phyloP scores from a whole-genome alignment of 35 echinoderm and acorn worm genomes.

The Apostichopus japonicus region DNA sequence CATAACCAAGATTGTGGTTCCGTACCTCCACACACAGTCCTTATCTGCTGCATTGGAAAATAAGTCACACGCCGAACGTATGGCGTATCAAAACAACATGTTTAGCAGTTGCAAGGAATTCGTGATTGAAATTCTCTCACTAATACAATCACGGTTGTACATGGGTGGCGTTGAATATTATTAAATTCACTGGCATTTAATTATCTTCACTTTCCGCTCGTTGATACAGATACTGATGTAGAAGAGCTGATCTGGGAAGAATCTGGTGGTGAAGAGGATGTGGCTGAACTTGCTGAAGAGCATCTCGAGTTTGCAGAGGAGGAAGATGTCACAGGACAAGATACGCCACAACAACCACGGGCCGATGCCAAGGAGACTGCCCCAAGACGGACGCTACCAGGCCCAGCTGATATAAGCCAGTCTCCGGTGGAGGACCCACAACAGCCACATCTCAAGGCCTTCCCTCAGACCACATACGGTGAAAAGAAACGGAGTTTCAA shows the following conservation, averaged over 20 bases:
- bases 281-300: too few species aligned
- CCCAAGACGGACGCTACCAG: conserved; percentile 29
- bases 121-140: too few species aligned
- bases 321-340: conserved; percentile 22
- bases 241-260: conserved; percentile 36
- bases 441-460: conserved; percentile 8
- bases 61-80: too few species aligned
- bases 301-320: not conserved
- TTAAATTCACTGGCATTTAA: not conserved
- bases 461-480: conserved; percentile 40
- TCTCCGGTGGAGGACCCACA: conserved; percentile 17
- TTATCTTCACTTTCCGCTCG: not conserved
- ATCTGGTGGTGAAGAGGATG: too few species aligned
- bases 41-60: too few species aligned
- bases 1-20: too few species aligned
- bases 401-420: conserved; percentile 52
- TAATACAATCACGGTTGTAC: too few species aligned
- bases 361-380: not conserved
- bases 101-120: too few species aligned
- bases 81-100: too few species aligned
- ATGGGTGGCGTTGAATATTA: too few species aligned
- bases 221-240: conserved; percentile 32
- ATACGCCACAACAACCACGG: not conserved
- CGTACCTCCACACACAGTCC: too few species aligned
- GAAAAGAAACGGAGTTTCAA: conserved; percentile 35